A percentile compares a stretch with the other conserved stretches of the same genome.
Conservation (phyloP, 2,888 invertebrate species). For the Belgica antarctica region DNA sequence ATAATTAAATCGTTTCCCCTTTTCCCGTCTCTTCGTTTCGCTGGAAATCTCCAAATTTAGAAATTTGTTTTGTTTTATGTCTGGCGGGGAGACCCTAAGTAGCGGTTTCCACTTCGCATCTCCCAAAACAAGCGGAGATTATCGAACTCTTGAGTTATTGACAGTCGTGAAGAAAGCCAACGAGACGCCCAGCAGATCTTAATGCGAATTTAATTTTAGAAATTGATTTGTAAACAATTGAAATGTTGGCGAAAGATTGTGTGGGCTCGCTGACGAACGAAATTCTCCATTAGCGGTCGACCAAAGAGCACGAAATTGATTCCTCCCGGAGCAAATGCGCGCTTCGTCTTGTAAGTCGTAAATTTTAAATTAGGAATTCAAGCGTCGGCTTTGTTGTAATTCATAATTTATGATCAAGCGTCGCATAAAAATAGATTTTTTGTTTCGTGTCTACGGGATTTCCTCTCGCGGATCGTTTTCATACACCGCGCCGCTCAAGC, state of each 20-base stretch:
- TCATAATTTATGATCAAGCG: constrained; percentile 7
- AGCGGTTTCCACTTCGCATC: no score
- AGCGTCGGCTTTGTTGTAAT: background rate
- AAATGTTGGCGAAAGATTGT: background rate
- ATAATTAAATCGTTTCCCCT: background rate
- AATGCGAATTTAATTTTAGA: background rate
- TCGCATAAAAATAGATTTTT: constrained; percentile 34
- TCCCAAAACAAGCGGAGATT: no score
- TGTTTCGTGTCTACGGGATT: constrained; percentile 30
- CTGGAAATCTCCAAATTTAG: background rate
- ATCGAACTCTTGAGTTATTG: background rate
- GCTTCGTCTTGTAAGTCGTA: no score
- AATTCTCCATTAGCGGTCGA: no score
- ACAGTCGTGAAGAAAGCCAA: background rate
- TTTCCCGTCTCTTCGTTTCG: background rate
- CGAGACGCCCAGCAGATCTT: background rate
- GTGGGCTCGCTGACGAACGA: background rate
- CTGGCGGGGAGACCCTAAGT: no score
- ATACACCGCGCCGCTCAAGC: constrained; percentile 14
- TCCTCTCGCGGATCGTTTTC: constrained; percentile 16
- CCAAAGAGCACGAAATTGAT: no score
- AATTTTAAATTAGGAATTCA: no score
- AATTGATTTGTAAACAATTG: background rate
- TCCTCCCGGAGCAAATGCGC: no score
- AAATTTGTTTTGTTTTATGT: constrained; percentile 11